These are phyloP conservation scores for Meriones unguiculatus DNA, from an alignment of 2,113 vertebrate genomes.

Conservation along the genomic window DNA sequence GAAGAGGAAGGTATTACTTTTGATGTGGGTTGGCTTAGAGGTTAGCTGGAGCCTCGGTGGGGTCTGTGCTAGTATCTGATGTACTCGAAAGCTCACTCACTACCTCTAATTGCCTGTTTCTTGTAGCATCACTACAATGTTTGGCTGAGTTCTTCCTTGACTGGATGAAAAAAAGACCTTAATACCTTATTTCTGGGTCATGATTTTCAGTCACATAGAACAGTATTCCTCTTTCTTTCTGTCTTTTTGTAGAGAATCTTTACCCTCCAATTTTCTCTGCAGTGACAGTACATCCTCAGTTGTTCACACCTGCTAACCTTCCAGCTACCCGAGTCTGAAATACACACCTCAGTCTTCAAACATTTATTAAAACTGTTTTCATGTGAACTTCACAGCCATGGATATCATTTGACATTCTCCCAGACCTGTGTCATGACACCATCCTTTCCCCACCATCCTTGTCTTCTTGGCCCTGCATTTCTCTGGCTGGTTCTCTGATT, in stretches of 20 bases:
- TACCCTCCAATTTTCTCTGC: neutral
- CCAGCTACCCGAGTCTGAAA: neutral
- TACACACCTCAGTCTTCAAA: neutral
- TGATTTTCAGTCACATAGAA: neutral
- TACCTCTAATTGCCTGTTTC: neutral
- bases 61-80: neutral
- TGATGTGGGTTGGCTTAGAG: neutral
- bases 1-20: neutral
- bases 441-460: neutral
- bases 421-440: neutral
- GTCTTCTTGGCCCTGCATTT: neutral
- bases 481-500: neutral
- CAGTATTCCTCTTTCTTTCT: neutral
- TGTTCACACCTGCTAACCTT: neutral
- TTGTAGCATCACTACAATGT: neutral
- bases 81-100: neutral
- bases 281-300: neutral
- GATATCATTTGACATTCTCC: neutral
- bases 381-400: neutral
- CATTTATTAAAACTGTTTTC: neutral
- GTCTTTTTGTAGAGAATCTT: neutral
- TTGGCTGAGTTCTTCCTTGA: neutral
- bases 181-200: neutral
- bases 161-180: neutral
- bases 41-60: neutral